Conservation (phyloP, 2,888 invertebrate genomes). For the Rotaria sp. region DNA sequence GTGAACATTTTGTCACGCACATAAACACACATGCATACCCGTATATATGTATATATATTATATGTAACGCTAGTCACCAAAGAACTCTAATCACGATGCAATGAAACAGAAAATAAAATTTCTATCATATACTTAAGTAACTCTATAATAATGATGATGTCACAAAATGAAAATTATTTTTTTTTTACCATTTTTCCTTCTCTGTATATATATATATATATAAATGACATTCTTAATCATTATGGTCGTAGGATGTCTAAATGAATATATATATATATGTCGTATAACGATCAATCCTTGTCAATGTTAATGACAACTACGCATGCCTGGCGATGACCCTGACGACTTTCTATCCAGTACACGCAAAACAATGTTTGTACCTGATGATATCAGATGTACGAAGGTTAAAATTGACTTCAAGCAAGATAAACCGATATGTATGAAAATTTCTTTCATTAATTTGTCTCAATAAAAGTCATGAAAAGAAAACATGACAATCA, state of each 20-base stretch:
- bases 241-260: not conserved
- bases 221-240: not conserved
- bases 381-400: not conserved
- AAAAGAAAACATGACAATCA: not conserved
- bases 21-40: not conserved
- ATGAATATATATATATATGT: not conserved
- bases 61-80: not conserved
- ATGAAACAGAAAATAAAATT: not conserved
- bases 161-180: not conserved
- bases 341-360: not conserved
- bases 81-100: not conserved
- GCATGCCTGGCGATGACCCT: not conserved
- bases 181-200: not conserved
- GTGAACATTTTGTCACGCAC: not conserved
- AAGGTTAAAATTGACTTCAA: not conserved
- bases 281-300: not conserved
- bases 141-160: not conserved
- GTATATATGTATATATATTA: not conserved
- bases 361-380: not conserved
- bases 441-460: not conserved
- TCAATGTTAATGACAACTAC: not conserved
- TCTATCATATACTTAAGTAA: not conserved
- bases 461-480: not conserved
- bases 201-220: not conserved
- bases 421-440: not conserved